These are phyloP conservation scores for Cataglyphis rosenhaueri DNA, from an alignment of 2,888 invertebrate genomes.

Conservation along the genomic window DNA sequence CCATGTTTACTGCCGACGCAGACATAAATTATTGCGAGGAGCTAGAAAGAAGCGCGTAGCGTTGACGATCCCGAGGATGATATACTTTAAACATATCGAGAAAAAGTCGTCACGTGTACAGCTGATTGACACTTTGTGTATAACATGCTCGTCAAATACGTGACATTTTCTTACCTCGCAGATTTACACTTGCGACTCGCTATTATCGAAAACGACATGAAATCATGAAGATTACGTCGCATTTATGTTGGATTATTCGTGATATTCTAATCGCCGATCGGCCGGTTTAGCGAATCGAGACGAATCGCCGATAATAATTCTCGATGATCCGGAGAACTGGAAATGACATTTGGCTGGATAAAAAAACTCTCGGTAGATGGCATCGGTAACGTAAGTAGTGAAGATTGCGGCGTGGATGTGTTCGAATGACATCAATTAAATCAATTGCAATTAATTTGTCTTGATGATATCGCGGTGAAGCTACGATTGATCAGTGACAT, in stretches of 20 bases:
- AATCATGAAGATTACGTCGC: neutral
- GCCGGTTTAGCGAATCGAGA: neutral
- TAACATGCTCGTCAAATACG: neutral
- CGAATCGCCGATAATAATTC: neutral
- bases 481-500: neutral
- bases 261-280: neutral
- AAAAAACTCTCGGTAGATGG: conserved; percentile 51
- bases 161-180: neutral
- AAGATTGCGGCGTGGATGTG: conserved; percentile 40
- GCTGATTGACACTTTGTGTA: neutral
- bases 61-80: conserved; percentile 9
- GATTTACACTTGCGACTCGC: neutral
- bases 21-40: neutral
- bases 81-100: conserved; percentile 9
- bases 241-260: conserved; percentile 7
- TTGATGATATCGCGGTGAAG: neutral
- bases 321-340: conserved; percentile 24
- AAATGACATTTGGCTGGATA: conserved; percentile 53
- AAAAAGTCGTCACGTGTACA: neutral
- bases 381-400: conserved; percentile 23
- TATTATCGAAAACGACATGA: neutral
- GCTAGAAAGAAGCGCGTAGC: neutral
- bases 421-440: conserved; percentile 35
- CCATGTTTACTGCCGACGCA: conserved; percentile 71
- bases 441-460: neutral